phyloP scores from a whole-genome alignment of 2,113 vertebrate species.

The Guaruba guarouba region DNA sequence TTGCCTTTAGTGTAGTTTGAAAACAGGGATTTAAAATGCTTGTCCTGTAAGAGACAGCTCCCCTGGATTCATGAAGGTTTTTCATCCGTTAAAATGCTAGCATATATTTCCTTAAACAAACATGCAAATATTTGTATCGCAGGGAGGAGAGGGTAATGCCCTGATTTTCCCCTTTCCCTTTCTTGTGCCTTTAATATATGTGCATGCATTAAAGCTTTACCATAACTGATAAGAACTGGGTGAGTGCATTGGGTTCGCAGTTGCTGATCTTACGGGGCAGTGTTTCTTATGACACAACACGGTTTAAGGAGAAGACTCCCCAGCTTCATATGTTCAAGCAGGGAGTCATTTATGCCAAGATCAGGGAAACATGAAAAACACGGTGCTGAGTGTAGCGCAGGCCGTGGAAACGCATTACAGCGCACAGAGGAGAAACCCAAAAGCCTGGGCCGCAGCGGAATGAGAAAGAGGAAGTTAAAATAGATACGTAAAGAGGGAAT shows the following conservation, averaged over 20 bases:
- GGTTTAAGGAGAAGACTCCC: neutral
- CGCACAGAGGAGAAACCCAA: neutral
- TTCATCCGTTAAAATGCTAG: neutral
- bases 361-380: neutral
- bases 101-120: neutral
- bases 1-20: neutral
- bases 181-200: neutral
- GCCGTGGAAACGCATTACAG: neutral
- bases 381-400: neutral
- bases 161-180: neutral
- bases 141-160: neutral
- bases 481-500: constrained; percentile 33
- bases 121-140: neutral
- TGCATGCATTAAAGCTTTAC: neutral
- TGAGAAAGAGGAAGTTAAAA: constrained; percentile 58
- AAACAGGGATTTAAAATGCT: neutral
- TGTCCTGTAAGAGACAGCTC: neutral
- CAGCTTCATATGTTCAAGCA: neutral
- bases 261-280: neutral
- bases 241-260: rapidly evolving
- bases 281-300: neutral
- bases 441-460: neutral
- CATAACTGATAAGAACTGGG: neutral
- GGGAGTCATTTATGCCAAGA: neutral
- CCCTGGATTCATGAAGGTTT: neutral